phyloP scores from a whole-genome alignment of 2,888 invertebrate genomes.

The Achlya flavicornis region DNA sequence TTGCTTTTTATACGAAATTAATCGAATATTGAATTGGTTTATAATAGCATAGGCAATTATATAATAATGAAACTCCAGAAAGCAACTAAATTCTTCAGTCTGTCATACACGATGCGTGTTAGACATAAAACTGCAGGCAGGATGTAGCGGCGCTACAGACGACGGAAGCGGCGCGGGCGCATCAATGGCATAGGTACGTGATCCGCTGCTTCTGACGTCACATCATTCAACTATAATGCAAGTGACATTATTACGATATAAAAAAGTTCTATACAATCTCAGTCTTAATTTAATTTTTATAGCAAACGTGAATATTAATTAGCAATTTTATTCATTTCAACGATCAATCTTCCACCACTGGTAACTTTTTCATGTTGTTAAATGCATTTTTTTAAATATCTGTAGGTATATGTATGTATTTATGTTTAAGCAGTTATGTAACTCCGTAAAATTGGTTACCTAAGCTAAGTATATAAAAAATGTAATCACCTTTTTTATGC shows the following conservation, averaged over 20 bases:
- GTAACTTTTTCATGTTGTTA: too few species aligned
- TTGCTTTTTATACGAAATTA: neutral
- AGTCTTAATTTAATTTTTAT: neutral
- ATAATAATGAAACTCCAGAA: neutral
- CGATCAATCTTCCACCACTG: too few species aligned
- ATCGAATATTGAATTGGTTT: too few species aligned
- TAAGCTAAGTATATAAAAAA: neutral
- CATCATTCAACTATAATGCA: slow-evolving; percentile 41
- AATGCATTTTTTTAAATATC: too few species aligned
- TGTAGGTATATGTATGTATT: too few species aligned
- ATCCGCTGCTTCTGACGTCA: slow-evolving; percentile 56
- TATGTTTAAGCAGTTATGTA: too few species aligned
- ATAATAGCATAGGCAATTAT: neutral
- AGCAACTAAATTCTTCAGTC: neutral
- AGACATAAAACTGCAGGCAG: slow-evolving; percentile 61
- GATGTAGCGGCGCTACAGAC: slow-evolving; percentile 75
- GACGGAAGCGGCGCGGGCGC: slow-evolving; percentile 72
- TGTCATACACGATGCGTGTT: slow-evolving; percentile 21
- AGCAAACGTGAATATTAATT: too few species aligned
- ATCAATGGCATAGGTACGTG: slow-evolving; percentile 67
- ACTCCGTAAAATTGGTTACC: too few species aligned
- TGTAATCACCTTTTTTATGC: neutral
- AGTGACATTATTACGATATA: slow-evolving; percentile 21
- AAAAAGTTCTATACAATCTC: slow-evolving; percentile 4
- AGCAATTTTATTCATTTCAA: too few species aligned